Evolutionary conservation across 2,797 vertebrate species (phyloP).

Genomic region (Sebastes matsubarae): DNA sequence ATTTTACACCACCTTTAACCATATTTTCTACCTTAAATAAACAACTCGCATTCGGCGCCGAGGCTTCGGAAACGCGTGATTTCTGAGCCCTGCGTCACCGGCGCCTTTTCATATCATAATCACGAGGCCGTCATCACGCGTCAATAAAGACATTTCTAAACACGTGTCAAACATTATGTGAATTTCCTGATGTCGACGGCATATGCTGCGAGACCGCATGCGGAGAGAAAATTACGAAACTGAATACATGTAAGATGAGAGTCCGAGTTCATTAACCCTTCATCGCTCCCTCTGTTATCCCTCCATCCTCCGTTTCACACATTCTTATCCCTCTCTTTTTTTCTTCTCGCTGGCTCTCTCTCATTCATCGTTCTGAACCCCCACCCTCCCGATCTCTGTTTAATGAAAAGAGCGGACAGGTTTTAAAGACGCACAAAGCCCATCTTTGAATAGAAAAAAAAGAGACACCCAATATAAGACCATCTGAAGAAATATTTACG

Average conservation of each 20-base stretch:
- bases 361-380: constrained; percentile 23
- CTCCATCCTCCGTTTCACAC: constrained; percentile 66
- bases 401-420: constrained; percentile 41
- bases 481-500: constrained; percentile 71
- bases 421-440: constrained; percentile 55
- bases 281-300: constrained; percentile 42
- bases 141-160: constrained; percentile 41
- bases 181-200: constrained; percentile 4
- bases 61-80: not conserved
- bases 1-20: constrained; percentile 40
- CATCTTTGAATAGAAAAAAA: constrained; percentile 34
- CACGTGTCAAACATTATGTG: constrained; percentile 8
- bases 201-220: constrained; percentile 32
- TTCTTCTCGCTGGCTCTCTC: constrained; percentile 1
- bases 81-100: not conserved
- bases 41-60: not conserved
- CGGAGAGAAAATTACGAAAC: constrained; percentile 54
- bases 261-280: constrained; percentile 62
- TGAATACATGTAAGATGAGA: constrained; percentile 58
- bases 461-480: constrained; percentile 43
- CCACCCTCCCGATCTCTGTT: constrained; percentile 11
- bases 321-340: constrained; percentile 38
- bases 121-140: not conserved
- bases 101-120: constrained; percentile 15
- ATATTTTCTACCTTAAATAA: constrained; percentile 36